Evolutionary conservation across 2,797 vertebrate genomes (phyloP), one percentile per base, ranked within the genome.

Genomic region (Alfaro cultratus): DNA sequence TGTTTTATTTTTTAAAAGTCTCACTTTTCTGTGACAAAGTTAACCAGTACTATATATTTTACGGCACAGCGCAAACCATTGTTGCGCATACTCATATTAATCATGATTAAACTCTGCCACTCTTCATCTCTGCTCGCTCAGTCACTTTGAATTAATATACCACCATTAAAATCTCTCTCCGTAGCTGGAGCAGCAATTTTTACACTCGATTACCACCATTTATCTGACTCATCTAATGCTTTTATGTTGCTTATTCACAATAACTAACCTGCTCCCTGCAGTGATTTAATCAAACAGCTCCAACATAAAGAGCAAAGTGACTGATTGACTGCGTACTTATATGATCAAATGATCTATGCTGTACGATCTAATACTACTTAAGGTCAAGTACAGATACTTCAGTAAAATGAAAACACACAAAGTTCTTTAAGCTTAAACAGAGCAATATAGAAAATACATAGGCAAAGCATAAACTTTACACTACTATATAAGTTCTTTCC

Each of bases 141-240:
- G 77, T 87, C 46, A 18, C 80, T 60, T 74, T 80, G 47, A 85
- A 77, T 73, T 76, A 68, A 86, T 83, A 70, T 21, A 43, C 68
- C 60, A 64, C 64, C 72, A 34, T 79, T 57, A 34, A 57, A 55
- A 60, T 45, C 43, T 62, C 77, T 77, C 79, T 23, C 13, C 49
- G 39, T 60, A 68, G 39, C 75, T 57, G 68, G 55, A 72, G 74
- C 68, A 45, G 80, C 80, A 71, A 73, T 73, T 80, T 86, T 87
- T 89, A 83, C 80, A 75, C 83, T 88, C 76, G 87, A 83, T 89
- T 88, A 80, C 76, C 67, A 7, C 31, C 80, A 80, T 91, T 87
- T 79, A 91, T 88, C 82, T 82, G 76, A 64, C n/a, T 84, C 77
- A 76, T 83, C 80, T 81, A 81, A 84, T 23, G 83, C 80, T 77